Percentiles rank a stretch among this genome's conserved stretches.
These are phyloP conservation scores for Sphinx pinastri DNA, from an alignment of 2,888 invertebrate species.

Conservation along the genomic window DNA sequence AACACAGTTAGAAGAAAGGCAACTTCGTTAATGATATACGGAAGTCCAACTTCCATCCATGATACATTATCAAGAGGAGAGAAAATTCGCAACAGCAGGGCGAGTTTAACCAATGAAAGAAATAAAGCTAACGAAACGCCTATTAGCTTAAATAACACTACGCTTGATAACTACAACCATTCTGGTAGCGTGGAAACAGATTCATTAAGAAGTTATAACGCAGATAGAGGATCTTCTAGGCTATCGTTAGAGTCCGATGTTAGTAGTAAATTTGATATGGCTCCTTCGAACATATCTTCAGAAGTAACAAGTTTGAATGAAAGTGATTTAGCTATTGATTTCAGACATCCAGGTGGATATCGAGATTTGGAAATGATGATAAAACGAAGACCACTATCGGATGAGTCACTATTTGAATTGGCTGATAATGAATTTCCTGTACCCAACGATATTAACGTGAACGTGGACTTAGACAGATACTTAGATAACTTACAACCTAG, in stretches of 20 bases:
- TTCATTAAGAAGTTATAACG: conserved; percentile 74
- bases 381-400: conserved; percentile 89
- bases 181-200: conserved; percentile 73
- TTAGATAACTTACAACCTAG: conserved; percentile 86
- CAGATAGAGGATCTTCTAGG: conserved; percentile 75
- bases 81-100: conserved; percentile 76
- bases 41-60: conserved; percentile 78
- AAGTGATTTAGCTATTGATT: conserved; percentile 81
- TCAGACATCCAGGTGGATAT: conserved; percentile 72
- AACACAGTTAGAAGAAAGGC: conserved; percentile 76
- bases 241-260: conserved; percentile 77
- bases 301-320: conserved; percentile 73
- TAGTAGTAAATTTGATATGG: conserved; percentile 78
- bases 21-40: conserved; percentile 80
- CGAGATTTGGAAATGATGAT: conserved; percentile 85
- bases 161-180: conserved; percentile 63
- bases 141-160: conserved; percentile 58
- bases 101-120: conserved; percentile 69
- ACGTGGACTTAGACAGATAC: conserved; percentile 87
- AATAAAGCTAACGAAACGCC: conserved; percentile 58
- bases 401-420: conserved; percentile 88
- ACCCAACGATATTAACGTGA: conserved; percentile 74
- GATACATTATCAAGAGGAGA: conserved; percentile 80
- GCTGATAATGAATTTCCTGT: conserved; percentile 84
- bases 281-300: conserved; percentile 71